These are phyloP conservation scores for Paguma larvata DNA, from an alignment of 2,797 vertebrate genomes.

Conservation along the genomic window DNA sequence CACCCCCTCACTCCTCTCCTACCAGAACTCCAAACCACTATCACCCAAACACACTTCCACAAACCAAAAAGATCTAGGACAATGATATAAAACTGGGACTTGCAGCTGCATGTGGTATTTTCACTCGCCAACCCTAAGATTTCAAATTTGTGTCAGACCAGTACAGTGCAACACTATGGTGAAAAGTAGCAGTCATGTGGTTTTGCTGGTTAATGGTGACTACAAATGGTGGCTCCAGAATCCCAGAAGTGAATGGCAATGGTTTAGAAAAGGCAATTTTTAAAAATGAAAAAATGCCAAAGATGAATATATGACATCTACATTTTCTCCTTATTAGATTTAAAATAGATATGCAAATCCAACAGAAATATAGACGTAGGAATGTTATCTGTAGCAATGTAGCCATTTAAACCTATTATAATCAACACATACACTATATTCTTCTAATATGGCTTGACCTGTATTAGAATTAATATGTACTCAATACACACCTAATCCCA, in stretches of 20 bases:
- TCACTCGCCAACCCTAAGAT: neutral
- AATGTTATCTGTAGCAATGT: neutral
- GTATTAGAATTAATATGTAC: neutral
- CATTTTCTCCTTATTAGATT: neutral
- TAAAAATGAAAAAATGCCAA: neutral
- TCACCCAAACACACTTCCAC: neutral
- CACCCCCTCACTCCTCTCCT: neutral
- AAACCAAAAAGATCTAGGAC: neutral
- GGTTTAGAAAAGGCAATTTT: neutral
- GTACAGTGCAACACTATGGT: neutral
- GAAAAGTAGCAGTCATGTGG: neutral
- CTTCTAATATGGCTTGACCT: neutral
- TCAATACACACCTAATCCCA: constrained; percentile 11
- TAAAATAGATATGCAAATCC: constrained; percentile 3
- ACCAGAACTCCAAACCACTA: neutral
- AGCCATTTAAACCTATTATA: neutral
- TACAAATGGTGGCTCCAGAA: neutral
- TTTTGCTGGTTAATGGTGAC: neutral
- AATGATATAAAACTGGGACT: neutral
- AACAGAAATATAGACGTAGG: constrained; percentile 3
- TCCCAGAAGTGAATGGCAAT: neutral
- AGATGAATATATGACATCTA: neutral
- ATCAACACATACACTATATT: neutral
- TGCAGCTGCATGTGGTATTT: neutral
- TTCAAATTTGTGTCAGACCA: neutral